Evolutionary conservation across 1,140 invertebrate species (phyloP).

Genomic region (Temnothorax nylanderi): DNA sequence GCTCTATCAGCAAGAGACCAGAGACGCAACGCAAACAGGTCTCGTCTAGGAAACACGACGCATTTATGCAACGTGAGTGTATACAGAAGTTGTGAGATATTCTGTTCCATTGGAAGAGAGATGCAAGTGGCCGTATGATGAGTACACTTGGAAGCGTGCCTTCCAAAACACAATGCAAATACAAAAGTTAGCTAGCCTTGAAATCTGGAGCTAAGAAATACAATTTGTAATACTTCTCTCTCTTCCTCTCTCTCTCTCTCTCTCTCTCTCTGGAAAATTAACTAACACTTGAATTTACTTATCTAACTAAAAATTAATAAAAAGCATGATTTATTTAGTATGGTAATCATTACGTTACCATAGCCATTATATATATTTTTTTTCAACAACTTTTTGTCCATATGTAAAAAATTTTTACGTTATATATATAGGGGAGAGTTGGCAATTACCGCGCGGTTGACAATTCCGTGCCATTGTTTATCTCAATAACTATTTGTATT

Average conservation of each 20-base stretch:
- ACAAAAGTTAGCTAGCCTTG: constrained; percentile 72
- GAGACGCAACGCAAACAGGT: not conserved
- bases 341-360: too few relatives aligned
- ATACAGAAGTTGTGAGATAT: constrained; percentile 30
- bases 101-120: constrained; percentile 23
- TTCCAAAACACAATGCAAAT: constrained; percentile 79
- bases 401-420: not conserved
- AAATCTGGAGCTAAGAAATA: not conserved
- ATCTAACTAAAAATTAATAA: not conserved
- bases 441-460: too few relatives aligned
- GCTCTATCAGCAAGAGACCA: constrained; percentile 4
- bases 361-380: not conserved
- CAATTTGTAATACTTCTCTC: not conserved
- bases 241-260: not conserved
- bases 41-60: not conserved
- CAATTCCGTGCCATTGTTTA: too few relatives aligned
- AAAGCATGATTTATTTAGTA: not conserved
- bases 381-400: not conserved
- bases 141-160: constrained; percentile 29
- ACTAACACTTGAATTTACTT: not conserved
- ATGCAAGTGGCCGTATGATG: constrained; percentile 16
- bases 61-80: constrained; percentile 45
- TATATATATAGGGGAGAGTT: too few relatives aligned
- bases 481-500: too few relatives aligned
- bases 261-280: not conserved